Evolutionary conservation across 2,797 vertebrate species (phyloP).

Genomic region (Pangasius larnaudii): DNA sequence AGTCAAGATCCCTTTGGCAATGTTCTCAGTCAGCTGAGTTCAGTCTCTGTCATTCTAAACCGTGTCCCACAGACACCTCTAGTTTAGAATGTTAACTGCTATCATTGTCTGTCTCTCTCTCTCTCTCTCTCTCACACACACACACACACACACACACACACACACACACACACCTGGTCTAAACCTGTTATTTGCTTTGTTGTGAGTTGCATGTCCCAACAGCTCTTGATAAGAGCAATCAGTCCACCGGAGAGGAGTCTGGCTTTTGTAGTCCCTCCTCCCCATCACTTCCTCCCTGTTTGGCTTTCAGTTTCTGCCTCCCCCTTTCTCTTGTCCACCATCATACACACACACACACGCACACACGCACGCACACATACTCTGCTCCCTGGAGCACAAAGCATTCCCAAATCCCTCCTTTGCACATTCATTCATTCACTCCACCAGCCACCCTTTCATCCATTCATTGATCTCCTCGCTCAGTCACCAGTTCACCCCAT

Average conservation of each 20-base stretch:
- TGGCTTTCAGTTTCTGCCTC: conserved; percentile 35
- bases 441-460: conserved; percentile 32
- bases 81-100: not conserved
- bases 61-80: not conserved
- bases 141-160: conserved; percentile 34
- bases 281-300: conserved; percentile 34
- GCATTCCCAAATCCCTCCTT: conserved; percentile 45
- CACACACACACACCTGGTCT: conserved; percentile 40
- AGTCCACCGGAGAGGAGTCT: conserved; percentile 35
- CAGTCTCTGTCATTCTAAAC: not conserved
- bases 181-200: conserved; percentile 46
- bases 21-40: conserved; percentile 9
- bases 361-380: conserved; percentile 5
- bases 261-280: conserved; percentile 41
- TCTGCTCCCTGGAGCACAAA: conserved; percentile 39
- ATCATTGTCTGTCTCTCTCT: not conserved
- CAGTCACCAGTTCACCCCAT: conserved; percentile 58
- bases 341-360: conserved; percentile 26
- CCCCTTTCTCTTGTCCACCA: conserved; percentile 23
- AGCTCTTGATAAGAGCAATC: conserved; percentile 45
- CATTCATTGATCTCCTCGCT: conserved; percentile 36
- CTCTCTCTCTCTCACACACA: conserved; percentile 7
- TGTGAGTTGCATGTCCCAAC: conserved; percentile 45
- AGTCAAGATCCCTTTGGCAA: not conserved
- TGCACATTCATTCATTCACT: conserved; percentile 28